Evolutionary conservation across 1,140 invertebrate genomes (phyloP), one percentile per base, ranked within the genome.

Genomic region (Diorhabda elongata): DNA sequence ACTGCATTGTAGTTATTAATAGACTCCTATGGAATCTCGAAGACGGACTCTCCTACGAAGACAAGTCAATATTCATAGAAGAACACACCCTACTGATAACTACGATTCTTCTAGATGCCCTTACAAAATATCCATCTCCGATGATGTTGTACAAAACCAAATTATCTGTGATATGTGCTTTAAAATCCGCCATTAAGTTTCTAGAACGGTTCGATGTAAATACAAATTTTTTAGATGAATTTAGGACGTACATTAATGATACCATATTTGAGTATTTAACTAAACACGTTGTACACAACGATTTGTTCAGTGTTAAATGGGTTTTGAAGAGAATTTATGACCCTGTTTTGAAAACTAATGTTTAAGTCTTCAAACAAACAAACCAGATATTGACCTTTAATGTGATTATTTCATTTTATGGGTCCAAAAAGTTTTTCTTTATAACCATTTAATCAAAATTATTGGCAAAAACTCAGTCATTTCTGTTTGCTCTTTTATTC

Each of bases 41-140:
- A 26, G 67, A 77, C 7, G 72, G 69, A 56, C 64, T 77, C 3
- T 75, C 68, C 58, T 79, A 79, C 67, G 76, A 74, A 9, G 76
- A 78, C 67, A 73, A 69, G 60, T 76, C 76, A 6, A 76, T 78
- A 58, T 78, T 78, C 61, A 58, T 76, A 5, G 78, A 78, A 66
- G 77, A 79, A 57, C 75, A 78, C 57, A 70, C 73, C 5, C 71
- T 75, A 60, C 61, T 78, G 8, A 74, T 78, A 3, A 74, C 76
- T 2, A 73, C 70, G 4, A 66, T 66, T 3, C 68, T 79, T 7
- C 64, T 78, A 6, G 75, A 79, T 58, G 62, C 73, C 0, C 65
- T 78, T 6, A 63, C 69, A 56, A 74, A 72, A 56, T 45, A 70
- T 65, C 63, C 71, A 58, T 73, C 73, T 52, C 71, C 72, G 8